Base-by-base conservation (phyloP, 2,113 vertebrate species). In the Cisticola juncidis region DNA sequence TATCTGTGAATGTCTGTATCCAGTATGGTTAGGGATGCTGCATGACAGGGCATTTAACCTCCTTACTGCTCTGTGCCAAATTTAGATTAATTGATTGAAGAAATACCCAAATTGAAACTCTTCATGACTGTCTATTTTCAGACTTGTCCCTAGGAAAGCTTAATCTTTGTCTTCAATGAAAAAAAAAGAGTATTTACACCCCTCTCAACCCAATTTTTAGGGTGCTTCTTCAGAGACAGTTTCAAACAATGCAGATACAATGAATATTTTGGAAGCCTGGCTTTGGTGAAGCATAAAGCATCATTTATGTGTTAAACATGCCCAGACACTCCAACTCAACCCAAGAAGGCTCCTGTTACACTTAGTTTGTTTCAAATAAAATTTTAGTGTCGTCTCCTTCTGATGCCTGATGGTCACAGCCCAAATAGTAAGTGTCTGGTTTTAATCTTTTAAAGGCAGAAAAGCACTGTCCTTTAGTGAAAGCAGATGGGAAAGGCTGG, bases 401-500 rank as follows among this genome's bases (percentile, higher is more conserved):
- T 89, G 56, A 51, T 81, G 60, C 20, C 56, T 86, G 72, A 74
- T 89, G 86, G 29, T 93, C 86, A 91, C 60, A 92, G 56, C 31
- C 44, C 51, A 47, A 48, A 70, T 38, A 53, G 22, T 18, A 51
- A 79, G 53, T 3, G 9, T 48, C 89, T 95, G 94, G 1, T 92
- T 94, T 87, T 54, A 87, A 95, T 95, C 66, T 92, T 45, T 31
- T 31, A 54, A 72, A 69, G 53, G 62, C 86, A 86, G 77, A 72
- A 54, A 86, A 88, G 36, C 13, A 28, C 56, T 71, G n/a, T 66
- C 48, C 50, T 86, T 95, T 61, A 95, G 36, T 81, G 92, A 89
- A 93, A 95, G 73, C 95, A 96, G 88, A 95, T 95, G 93, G 81
- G 81, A 92, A 90, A 91, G 70, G 35, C 80, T 86, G 78, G 53